These are phyloP conservation scores for Tribolium freemani DNA, from an alignment of 2,888 invertebrate genomes.

Conservation along the genomic window DNA sequence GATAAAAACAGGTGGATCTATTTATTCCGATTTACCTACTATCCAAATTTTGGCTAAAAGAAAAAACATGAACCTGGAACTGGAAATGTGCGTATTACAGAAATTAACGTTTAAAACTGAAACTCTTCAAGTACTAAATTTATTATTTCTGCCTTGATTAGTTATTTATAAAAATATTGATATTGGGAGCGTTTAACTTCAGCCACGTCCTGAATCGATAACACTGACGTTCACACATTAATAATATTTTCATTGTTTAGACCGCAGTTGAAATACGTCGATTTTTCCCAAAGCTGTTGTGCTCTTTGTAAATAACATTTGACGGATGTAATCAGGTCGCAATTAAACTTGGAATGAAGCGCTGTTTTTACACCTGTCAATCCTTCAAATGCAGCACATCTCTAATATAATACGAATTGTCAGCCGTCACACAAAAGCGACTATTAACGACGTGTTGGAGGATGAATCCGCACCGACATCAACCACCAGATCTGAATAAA, in stretches of 20 bases:
- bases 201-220: too few species aligned
- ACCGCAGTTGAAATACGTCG: too few species aligned
- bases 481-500: slow-evolving; percentile 35
- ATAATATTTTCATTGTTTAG: too few species aligned
- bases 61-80: too few species aligned
- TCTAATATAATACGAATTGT: slow-evolving; percentile 35
- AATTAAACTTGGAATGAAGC: slow-evolving; percentile 38
- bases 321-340: slow-evolving; percentile 39
- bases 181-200: background rate
- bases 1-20: too few species aligned
- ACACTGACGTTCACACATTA: too few species aligned
- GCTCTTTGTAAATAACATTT: slow-evolving; percentile 7
- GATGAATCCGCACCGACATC: slow-evolving; percentile 31
- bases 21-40: too few species aligned
- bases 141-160: too few species aligned
- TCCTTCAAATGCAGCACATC: slow-evolving; percentile 37
- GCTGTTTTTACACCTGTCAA: slow-evolving; percentile 42
- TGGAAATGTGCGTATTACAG: too few species aligned
- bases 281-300: background rate
- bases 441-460: slow-evolving; percentile 37
- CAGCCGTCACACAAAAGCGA: slow-evolving; percentile 41
- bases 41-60: too few species aligned
- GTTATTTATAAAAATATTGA: background rate
- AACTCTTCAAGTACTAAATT: too few species aligned
- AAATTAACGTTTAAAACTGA: too few species aligned